Evolutionary conservation across 2,797 vertebrate species (phyloP).

Genomic region (Clarias platycephalus): DNA sequence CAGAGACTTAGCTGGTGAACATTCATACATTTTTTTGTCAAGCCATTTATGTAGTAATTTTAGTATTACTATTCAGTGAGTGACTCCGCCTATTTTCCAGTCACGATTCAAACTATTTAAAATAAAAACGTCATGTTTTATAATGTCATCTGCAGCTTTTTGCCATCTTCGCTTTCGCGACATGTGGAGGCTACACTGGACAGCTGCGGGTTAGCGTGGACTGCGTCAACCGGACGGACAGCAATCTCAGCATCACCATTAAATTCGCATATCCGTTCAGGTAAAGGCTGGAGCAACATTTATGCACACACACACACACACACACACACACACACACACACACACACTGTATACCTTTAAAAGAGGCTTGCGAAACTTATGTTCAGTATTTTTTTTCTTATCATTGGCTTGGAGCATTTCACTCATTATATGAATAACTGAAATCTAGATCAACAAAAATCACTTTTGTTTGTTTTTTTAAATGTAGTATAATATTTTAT

Average conservation of each 20-base stretch:
- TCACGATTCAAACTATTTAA: neutral
- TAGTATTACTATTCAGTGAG: neutral
- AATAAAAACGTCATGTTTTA: neutral
- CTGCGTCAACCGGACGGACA: constrained; percentile 93
- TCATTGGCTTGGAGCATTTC: neutral
- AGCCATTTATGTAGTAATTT: neutral
- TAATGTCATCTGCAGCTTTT: constrained; percentile 82
- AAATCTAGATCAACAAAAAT: neutral
- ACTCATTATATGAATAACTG: neutral
- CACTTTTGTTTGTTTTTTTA: neutral
- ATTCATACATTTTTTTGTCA: neutral
- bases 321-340: neutral
- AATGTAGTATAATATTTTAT: neutral
- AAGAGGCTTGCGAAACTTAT: neutral
- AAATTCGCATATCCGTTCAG: constrained; percentile 95
- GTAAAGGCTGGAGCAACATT: constrained; percentile 67
- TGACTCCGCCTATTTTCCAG: neutral
- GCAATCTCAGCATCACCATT: constrained; percentile 91
- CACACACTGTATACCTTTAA: neutral
- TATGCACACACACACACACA: neutral
- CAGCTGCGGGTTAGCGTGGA: constrained; percentile 93
- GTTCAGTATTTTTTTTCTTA: neutral
- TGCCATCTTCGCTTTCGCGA: constrained; percentile 98
- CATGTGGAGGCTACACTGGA: constrained; percentile 96
- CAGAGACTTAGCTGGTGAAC: neutral